Evolutionary conservation across 2,797 vertebrate genomes (phyloP).

Genomic region (Enteromius unitaeniatus): DNA sequence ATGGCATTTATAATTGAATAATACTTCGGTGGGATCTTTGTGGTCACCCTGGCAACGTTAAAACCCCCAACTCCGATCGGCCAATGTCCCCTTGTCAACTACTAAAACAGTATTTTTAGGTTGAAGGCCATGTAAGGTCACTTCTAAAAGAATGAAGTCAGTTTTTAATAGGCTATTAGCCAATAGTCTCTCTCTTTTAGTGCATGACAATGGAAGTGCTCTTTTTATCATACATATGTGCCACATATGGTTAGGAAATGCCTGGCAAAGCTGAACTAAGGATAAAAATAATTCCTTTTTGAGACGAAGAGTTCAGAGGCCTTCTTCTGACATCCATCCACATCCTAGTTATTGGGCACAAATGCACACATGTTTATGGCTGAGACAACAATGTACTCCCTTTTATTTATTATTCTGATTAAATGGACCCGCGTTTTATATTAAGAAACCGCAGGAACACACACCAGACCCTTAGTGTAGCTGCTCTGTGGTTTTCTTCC

Average conservation of each 20-base stretch:
- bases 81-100: slow-evolving; percentile 40
- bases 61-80: slow-evolving; percentile 24
- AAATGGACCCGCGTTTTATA: slow-evolving; percentile 57
- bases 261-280: slow-evolving; percentile 44
- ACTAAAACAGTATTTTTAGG: slow-evolving; percentile 32
- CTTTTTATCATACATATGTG: slow-evolving; percentile 57
- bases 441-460: slow-evolving; percentile 56
- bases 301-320: slow-evolving; percentile 61
- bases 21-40: slow-evolving; percentile 11
- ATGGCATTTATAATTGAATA: slow-evolving; percentile 34
- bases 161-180: slow-evolving; percentile 54
- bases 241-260: slow-evolving; percentile 56
- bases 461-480: slow-evolving; percentile 58
- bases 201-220: slow-evolving; percentile 54
- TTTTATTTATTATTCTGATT: slow-evolving; percentile 65
- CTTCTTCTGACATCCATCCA: slow-evolving; percentile 63
- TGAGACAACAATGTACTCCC: slow-evolving; percentile 49
- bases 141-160: slow-evolving; percentile 56
- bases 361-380: slow-evolving; percentile 59
- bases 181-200: slow-evolving; percentile 44
- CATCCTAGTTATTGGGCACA: slow-evolving; percentile 64
- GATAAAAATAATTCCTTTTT: slow-evolving; percentile 35
- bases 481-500: slow-evolving; percentile 62
- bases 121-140: slow-evolving; percentile 45
- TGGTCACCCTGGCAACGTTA: background rate